Evolutionary conservation across 2,888 invertebrate genomes (phyloP).

Genomic region (Ophioninae sp.): DNA sequence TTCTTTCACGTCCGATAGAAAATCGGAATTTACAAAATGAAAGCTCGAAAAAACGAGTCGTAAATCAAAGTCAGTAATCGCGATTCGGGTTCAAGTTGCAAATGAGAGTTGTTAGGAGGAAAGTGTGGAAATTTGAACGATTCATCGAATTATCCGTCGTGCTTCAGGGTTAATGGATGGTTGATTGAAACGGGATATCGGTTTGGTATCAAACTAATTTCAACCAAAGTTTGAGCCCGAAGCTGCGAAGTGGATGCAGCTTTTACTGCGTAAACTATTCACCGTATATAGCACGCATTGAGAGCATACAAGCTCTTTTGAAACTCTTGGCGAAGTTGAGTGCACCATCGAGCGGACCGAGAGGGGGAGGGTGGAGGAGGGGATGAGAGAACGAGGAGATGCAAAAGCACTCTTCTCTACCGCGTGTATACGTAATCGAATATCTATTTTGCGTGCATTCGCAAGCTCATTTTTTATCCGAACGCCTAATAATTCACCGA

Average conservation of each 20-base stretch:
- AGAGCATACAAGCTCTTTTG: slow-evolving; percentile 23
- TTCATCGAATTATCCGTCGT: neutral
- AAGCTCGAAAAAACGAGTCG: no score
- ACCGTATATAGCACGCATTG: neutral
- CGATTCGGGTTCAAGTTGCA: neutral
- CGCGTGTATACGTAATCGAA: no score
- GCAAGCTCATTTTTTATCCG: no score
- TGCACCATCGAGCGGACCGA: slow-evolving; percentile 18
- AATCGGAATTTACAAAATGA: no score
- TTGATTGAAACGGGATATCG: neutral
- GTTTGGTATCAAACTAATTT: slow-evolving; percentile 12
- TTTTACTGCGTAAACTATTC: slow-evolving; percentile 19
- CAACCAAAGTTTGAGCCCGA: neutral
- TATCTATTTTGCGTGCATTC: no score
- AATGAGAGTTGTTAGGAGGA: no score
- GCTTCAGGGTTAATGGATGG: slow-evolving; percentile 11
- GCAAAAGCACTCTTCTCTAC: no score
- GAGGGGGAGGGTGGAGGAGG: neutral
- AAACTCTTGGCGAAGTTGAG: slow-evolving; percentile 33
- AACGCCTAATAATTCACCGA: no score
- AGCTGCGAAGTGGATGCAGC: neutral
- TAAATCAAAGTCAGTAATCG: no score
- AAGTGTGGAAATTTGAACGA: neutral
- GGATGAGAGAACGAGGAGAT: neutral
- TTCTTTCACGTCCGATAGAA: no score